Evolutionary conservation across 2,113 vertebrate species (phyloP).

Genomic region (Falco punctatus): DNA sequence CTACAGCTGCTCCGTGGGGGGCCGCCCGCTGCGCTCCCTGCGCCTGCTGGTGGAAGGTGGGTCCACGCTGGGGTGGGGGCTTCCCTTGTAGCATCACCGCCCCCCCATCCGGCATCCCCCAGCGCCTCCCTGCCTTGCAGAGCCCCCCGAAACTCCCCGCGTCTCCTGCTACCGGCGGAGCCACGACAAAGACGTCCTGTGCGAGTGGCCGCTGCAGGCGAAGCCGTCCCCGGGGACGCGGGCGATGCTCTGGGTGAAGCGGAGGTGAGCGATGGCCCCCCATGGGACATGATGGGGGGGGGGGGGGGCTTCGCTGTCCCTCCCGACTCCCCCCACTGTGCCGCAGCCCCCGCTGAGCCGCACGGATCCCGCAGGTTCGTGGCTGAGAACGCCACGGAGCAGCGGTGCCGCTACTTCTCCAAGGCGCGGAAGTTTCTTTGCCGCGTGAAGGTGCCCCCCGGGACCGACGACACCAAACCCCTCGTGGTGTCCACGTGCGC

Average conservation of each 20-base stretch:
- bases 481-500: slow-evolving; percentile 51
- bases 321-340: background rate
- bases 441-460: slow-evolving; percentile 5
- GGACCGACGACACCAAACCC: background rate
- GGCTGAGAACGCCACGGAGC: background rate
- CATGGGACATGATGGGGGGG: too few relatives aligned
- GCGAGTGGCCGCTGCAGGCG: slow-evolving; percentile 61
- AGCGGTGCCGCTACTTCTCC: slow-evolving; percentile 59
- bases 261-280: slow-evolving; percentile 20
- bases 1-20: slow-evolving; percentile 52
- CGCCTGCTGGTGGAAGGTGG: slow-evolving; percentile 74
- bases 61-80: background rate
- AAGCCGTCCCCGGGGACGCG: background rate
- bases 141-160: slow-evolving; percentile 35
- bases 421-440: slow-evolving; percentile 56
- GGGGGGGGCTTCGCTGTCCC: background rate
- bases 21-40: background rate
- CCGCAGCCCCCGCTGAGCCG: background rate
- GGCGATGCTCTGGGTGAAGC: slow-evolving; percentile 50
- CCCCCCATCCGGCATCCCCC: background rate
- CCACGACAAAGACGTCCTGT: slow-evolving; percentile 29
- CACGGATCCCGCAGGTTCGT: background rate
- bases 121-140: slow-evolving; percentile 45
- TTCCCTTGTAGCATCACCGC: accelerated
- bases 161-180: slow-evolving; percentile 68